A percentile compares a stretch with the other conserved stretches of the same genome.
phyloP scores from a whole-genome alignment of 2,113 vertebrate genomes.

The Vulpes lagopus region DNA sequence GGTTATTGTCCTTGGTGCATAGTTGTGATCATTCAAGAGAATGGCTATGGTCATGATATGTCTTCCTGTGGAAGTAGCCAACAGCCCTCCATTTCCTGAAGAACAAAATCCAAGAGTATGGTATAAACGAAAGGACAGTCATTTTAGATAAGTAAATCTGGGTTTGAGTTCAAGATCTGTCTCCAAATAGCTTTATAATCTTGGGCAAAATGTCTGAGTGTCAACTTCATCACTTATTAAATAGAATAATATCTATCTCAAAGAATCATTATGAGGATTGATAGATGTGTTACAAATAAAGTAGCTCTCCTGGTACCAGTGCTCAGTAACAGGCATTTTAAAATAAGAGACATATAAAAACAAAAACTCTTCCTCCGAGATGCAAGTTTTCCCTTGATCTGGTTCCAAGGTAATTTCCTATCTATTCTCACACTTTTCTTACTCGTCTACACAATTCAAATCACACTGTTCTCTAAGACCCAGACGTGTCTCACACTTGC shows the following conservation, averaged over 20 bases:
- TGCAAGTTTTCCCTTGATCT: not conserved
- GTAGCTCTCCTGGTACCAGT: not conserved
- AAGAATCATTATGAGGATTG: not conserved
- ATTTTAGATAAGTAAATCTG: not conserved
- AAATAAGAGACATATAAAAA: not conserved
- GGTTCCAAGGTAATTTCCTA: not conserved
- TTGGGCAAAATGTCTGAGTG: not conserved
- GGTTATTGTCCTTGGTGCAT: not conserved
- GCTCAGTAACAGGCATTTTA: not conserved
- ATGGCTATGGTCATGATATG: not conserved
- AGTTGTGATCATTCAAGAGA: not conserved
- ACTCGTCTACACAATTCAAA: not conserved
- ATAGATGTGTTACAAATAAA: not conserved
- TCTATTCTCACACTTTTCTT: not conserved
- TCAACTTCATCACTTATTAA: not conserved
- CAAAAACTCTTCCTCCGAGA: not conserved
- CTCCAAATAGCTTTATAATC: not conserved
- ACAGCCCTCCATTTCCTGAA: not conserved
- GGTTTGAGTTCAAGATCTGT: not conserved
- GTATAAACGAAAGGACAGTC: not conserved
- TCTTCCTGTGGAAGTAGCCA: not conserved
- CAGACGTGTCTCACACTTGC: not conserved
- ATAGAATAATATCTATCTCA: not conserved
- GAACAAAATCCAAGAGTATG: not conserved
- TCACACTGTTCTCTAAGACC: not conserved